These are phyloP conservation scores for Galemys pyrenaicus DNA, from an alignment of 2,113 vertebrate species.

Conservation along the genomic window DNA sequence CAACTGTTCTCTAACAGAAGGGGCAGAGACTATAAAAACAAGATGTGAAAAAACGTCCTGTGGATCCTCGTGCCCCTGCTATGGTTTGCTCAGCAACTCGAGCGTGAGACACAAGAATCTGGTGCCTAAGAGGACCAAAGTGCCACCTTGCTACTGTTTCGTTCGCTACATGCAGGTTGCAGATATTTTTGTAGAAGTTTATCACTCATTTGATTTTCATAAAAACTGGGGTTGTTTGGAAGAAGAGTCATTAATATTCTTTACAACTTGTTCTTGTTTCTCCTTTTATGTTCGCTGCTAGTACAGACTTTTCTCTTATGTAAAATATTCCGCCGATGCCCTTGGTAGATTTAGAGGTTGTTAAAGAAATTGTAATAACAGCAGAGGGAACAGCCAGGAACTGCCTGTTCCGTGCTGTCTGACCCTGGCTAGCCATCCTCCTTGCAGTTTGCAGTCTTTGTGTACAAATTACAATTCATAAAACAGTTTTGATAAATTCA, in stretches of 20 bases:
- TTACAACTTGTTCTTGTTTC: constrained; percentile 82
- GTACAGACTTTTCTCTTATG: constrained; percentile 78
- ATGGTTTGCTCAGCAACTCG: constrained; percentile 21
- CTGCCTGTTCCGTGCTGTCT: constrained; percentile 77
- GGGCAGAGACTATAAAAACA: background rate
- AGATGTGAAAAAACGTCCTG: background rate
- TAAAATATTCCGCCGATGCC: constrained; percentile 82
- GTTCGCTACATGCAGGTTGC: constrained; percentile 75
- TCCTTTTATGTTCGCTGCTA: constrained; percentile 79
- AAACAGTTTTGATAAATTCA: constrained; percentile 81
- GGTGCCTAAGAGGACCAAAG: constrained; percentile 44
- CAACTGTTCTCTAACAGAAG: background rate
- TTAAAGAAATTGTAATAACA: constrained; percentile 82
- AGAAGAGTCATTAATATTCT: constrained; percentile 84
- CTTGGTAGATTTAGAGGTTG: constrained; percentile 85
- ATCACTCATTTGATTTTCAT: constrained; percentile 83
- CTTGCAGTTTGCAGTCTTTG: constrained; percentile 82
- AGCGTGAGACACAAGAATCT: constrained; percentile 21
- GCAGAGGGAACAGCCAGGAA: constrained; percentile 74
- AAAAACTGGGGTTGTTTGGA: constrained; percentile 81
- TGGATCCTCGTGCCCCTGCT: background rate
- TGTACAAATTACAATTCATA: constrained; percentile 78
- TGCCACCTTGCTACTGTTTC: constrained; percentile 48
- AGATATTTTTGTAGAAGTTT: constrained; percentile 77
- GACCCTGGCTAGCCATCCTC: constrained; percentile 80